Base-by-base conservation (phyloP, 1,140 invertebrate species). In the Drosophila pectinifera region DNA sequence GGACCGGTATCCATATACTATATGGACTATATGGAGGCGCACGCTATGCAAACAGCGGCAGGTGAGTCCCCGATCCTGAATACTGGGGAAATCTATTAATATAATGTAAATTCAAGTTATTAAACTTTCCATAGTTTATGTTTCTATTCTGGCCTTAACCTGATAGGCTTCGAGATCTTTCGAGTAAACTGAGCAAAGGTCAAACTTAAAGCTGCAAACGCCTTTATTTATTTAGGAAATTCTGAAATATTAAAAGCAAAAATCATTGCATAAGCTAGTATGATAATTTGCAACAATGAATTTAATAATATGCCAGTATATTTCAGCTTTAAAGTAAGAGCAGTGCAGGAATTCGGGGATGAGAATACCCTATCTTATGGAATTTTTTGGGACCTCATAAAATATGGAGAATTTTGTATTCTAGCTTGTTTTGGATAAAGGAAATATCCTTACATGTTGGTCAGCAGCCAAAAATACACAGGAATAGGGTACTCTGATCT, bases 1-100 rank as follows among this genome's bases (percentile, higher is more conserved):
- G 92, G 91, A 38, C 92, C 92, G 5, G 92, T 93, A 18, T 92
- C 91, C 11, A 93, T 93, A 59, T 92, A 93, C 59, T 91, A 93
- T 68, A 91, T 92, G 91, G 91, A 92, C 51, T 91, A 84, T 18
- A 90, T 88, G 36, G 85, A 90, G 53, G 68, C 84, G 1, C 72
- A 85, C 31, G 70, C 83, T 18, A 88, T 88, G 88, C 85, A 92
- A 46, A 78, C 82, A 5, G 73, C 80, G 0, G 76, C 82, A 58
- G 88, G 85, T 84, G 59, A 91, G 64, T 61, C 28, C 38, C 28
- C 59, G 20, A 34, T 36, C 20, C 36, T 53, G 20, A 39, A 0
- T 8, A 34, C 11, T 14, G n/a, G 14, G 34, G 46, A 46, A 57
- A 58, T n/a, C 10, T 54, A n/a, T 64, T 0, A 28, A 42, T 18